These are phyloP conservation scores for Myotis davidii DNA, from an alignment of 2,113 vertebrate genomes.

Conservation along the genomic window DNA sequence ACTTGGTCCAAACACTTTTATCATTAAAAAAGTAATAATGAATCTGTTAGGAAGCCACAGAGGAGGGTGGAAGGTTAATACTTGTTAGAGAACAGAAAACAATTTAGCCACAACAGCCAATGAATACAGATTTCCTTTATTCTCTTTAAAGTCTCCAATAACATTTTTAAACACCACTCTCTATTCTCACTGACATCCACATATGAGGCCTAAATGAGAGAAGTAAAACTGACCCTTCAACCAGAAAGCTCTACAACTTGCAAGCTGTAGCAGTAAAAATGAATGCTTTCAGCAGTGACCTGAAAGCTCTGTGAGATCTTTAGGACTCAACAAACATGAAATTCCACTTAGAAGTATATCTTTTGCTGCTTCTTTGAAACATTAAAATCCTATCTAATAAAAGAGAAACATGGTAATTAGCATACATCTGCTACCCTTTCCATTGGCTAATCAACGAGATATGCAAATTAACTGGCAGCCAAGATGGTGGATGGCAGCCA, in stretches of 20 bases:
- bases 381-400: too few relatives aligned
- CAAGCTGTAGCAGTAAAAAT: not conserved
- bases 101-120: not conserved
- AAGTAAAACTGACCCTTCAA: not conserved
- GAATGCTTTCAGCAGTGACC: not conserved
- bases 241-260: not conserved
- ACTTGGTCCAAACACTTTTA: conserved; percentile 64
- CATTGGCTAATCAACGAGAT: too few relatives aligned
- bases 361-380: not conserved
- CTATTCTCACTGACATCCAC: not conserved
- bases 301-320: not conserved
- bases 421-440: too few relatives aligned
- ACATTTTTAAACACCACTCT: not conserved
- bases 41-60: conserved; percentile 14
- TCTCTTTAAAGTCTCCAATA: conserved; percentile 35
- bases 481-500: too few relatives aligned
- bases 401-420: too few relatives aligned
- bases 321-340: not conserved
- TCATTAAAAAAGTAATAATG: conserved; percentile 72
- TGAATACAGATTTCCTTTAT: conserved; percentile 64
- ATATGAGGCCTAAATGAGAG: not conserved
- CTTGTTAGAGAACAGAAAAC: conserved; percentile 54
- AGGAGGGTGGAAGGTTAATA: conserved; percentile 56
- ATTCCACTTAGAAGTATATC: not conserved
- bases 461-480: too few relatives aligned